Evolutionary conservation across 2,888 invertebrate species (phyloP).

Genomic region (Antitype chi): DNA sequence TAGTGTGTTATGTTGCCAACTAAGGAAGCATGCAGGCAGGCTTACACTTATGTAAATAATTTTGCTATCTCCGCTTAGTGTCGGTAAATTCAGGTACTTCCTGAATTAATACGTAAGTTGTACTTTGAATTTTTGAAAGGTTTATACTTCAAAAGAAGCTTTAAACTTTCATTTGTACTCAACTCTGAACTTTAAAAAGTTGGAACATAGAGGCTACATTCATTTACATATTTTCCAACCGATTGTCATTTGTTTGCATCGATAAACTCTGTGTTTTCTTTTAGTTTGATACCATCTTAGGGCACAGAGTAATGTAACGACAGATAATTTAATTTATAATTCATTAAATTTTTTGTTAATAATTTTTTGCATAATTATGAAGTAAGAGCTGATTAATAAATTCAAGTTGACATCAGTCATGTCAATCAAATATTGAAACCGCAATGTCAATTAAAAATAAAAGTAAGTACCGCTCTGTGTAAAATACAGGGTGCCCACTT

Average conservation of each 20-base stretch:
- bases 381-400: slow-evolving; percentile 18
- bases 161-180: background rate
- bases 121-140: no score
- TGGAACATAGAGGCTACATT: background rate
- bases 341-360: background rate
- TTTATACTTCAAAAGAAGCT: no score
- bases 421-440: slow-evolving; percentile 11
- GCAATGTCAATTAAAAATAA: slow-evolving; percentile 19
- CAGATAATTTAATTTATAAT: slow-evolving; percentile 24
- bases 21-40: no score
- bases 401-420: slow-evolving; percentile 40
- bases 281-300: background rate
- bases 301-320: slow-evolving; percentile 22
- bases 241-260: background rate
- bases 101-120: no score
- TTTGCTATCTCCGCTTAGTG: no score
- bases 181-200: background rate
- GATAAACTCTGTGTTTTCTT: background rate
- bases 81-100: no score
- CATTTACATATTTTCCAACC: background rate
- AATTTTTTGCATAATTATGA: background rate
- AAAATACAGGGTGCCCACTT: background rate
- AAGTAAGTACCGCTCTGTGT: no score
- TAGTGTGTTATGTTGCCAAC: no score
- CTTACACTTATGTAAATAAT: no score